A percentile compares a stretch with the other conserved stretches of the same genome.
Conservation (phyloP, 2,888 invertebrate genomes). For the Torymus texanus region DNA sequence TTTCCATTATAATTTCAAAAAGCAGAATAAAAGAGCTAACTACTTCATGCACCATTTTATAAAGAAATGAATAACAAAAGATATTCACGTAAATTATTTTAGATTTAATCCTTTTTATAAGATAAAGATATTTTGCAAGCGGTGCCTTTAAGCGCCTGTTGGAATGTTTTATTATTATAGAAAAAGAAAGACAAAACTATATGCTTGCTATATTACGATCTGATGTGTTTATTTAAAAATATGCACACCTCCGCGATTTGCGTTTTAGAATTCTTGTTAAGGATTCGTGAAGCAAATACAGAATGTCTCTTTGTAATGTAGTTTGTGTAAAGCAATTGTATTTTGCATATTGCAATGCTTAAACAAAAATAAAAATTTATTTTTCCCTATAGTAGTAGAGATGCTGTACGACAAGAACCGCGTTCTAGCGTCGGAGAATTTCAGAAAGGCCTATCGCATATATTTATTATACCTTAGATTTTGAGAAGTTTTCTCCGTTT, state of each 20-base stretch:
- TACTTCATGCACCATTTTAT: slow-evolving; percentile 38
- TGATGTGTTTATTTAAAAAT: slow-evolving; percentile 51
- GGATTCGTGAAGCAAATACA: slow-evolving; percentile 33
- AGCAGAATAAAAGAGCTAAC: slow-evolving; percentile 3
- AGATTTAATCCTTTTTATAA: slow-evolving; percentile 46
- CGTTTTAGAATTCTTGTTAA: slow-evolving; percentile 8
- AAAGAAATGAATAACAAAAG: slow-evolving; percentile 26
- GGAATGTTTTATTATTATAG: slow-evolving; percentile 17
- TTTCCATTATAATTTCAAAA: slow-evolving; percentile 43
- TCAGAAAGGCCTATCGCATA: slow-evolving; percentile 40
- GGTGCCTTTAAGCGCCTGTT: not conserved
- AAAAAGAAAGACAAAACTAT: slow-evolving; percentile 40
- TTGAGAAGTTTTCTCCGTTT: slow-evolving; percentile 44
- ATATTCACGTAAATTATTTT: slow-evolving; percentile 33
- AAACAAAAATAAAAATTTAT: slow-evolving; percentile 38
- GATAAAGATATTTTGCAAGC: slow-evolving; percentile 33
- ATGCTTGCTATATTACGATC: slow-evolving; percentile 55
- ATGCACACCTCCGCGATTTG: slow-evolving; percentile 42
- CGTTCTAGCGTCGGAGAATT: slow-evolving; percentile 55
- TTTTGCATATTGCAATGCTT: slow-evolving; percentile 59
- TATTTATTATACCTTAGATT: slow-evolving; percentile 43
- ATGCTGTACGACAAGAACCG: slow-evolving; percentile 45
- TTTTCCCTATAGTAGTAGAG: slow-evolving; percentile 47
- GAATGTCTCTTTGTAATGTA: slow-evolving; percentile 54
- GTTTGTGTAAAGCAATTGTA: slow-evolving; percentile 54